Percentiles rank a stretch among this genome's conserved stretches.
phyloP scores from a whole-genome alignment of 2,797 vertebrate genomes.

The Sylvia borin region DNA sequence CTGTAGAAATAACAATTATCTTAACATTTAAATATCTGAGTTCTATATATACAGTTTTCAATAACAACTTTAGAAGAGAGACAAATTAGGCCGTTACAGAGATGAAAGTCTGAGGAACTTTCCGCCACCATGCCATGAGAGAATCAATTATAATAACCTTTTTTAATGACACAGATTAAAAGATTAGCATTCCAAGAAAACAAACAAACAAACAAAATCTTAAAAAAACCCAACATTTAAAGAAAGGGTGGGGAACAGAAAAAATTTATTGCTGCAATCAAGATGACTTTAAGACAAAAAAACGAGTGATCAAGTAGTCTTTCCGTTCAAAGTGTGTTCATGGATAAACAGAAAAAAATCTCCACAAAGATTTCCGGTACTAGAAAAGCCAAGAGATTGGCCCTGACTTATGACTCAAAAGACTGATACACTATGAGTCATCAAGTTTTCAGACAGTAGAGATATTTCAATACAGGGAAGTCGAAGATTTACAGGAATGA shows the following conservation, averaged over 20 bases:
- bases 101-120: neutral
- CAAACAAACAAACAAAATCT: neutral
- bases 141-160: neutral
- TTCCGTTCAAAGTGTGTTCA: neutral
- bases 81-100: neutral
- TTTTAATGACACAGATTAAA: neutral
- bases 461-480: neutral
- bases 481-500: conserved; percentile 16
- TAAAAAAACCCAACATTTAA: no score
- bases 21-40: neutral
- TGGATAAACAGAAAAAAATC: neutral
- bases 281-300: neutral
- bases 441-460: conserved; percentile 22
- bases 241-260: neutral
- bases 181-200: neutral
- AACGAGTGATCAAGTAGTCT: neutral
- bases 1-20: neutral
- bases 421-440: conserved; percentile 56
- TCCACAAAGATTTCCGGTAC: neutral
- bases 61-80: neutral
- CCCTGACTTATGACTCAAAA: conserved; percentile 5
- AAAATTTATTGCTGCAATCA: neutral
- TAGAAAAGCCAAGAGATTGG: conserved; percentile 59
- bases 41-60: neutral
- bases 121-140: neutral